phyloP scores from a whole-genome alignment of 2,113 vertebrate species.

The Mobula birostris region DNA sequence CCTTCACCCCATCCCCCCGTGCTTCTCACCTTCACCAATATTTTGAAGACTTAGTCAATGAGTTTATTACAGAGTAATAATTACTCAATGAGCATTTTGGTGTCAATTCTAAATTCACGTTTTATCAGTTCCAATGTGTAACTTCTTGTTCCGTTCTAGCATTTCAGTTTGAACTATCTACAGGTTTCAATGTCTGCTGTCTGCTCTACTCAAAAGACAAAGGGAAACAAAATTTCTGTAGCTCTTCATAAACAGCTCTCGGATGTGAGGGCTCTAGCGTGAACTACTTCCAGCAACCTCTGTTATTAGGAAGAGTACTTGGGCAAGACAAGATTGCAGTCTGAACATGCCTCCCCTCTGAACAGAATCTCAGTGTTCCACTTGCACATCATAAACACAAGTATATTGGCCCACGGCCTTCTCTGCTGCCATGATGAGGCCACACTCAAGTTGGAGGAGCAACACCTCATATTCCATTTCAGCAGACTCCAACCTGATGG shows the following conservation, averaged over 20 bases:
- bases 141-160: background rate
- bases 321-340: background rate
- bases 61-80: background rate
- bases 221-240: background rate
- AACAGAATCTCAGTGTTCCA: background rate
- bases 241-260: background rate
- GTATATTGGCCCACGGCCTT: no score
- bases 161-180: background rate
- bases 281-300: background rate
- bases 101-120: background rate
- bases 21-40: background rate
- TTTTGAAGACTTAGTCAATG: background rate
- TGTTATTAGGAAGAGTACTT: background rate
- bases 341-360: background rate
- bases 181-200: background rate
- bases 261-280: background rate
- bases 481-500: no score
- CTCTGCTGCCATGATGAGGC: no score
- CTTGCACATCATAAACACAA: background rate
- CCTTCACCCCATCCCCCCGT: background rate
- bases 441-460: no score
- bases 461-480: no score
- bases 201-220: background rate
- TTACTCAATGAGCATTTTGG: background rate
- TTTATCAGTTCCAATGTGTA: background rate